Conservation (phyloP, 2,113 vertebrate genomes). For the Elanoides forficatus region DNA sequence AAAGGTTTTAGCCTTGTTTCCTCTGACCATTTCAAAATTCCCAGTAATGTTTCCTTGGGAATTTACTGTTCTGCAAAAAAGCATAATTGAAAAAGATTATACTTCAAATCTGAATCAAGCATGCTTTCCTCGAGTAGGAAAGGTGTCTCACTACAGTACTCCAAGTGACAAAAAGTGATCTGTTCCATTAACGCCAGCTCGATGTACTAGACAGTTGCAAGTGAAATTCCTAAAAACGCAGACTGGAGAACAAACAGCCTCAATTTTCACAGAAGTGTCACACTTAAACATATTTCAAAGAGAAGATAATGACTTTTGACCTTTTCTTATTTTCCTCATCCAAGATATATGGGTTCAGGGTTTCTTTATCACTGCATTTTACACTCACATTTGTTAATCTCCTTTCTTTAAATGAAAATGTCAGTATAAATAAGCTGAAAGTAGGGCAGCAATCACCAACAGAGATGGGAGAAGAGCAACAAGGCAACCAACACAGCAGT, state of each 20-base stretch:
- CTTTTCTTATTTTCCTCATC: neutral
- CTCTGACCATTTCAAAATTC: neutral
- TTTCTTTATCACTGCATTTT: neutral
- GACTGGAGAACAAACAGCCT: neutral
- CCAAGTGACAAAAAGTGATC: neutral
- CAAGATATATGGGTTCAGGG: neutral
- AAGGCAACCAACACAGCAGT: neutral
- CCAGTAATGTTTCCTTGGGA: neutral
- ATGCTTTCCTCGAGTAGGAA: neutral
- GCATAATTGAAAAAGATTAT: neutral
- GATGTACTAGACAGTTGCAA: neutral
- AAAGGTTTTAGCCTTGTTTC: neutral
- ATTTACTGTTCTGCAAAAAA: neutral
- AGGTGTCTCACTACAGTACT: neutral
- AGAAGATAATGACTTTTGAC: neutral
- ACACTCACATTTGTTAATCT: neutral
- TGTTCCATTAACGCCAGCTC: neutral
- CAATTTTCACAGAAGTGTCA: neutral
- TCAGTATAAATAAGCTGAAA: neutral
- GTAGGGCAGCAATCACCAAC: neutral
- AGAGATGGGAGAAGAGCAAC: neutral
- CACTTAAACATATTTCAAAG: neutral
- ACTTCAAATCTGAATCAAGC: neutral
- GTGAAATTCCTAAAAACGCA: neutral
- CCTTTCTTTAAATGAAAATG: neutral